phyloP scores from a whole-genome alignment of 2,113 vertebrate genomes.

The Rhagologus leucostigma region DNA sequence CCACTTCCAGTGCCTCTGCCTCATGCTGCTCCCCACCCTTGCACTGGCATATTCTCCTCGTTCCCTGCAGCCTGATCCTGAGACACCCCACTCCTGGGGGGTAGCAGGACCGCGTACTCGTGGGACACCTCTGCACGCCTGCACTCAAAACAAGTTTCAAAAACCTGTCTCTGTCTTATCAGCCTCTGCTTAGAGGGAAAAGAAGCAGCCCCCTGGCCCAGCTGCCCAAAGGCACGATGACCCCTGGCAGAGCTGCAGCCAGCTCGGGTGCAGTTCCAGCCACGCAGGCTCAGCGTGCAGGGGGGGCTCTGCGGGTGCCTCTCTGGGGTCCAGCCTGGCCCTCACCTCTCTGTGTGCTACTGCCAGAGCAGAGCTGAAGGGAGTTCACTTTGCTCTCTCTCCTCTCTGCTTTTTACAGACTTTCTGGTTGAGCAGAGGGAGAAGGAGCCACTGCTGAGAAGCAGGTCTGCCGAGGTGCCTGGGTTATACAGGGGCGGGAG shows the following conservation, averaged over 20 bases:
- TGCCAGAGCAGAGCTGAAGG: not conserved
- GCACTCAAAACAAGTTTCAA: not conserved
- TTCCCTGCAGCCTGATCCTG: not conserved
- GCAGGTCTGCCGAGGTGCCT: not conserved
- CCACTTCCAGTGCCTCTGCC: not conserved
- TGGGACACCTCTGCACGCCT: not conserved
- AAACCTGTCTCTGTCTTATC: not conserved
- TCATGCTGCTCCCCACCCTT: not conserved
- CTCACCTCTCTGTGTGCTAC: not conserved
- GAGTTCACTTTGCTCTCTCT: not conserved
- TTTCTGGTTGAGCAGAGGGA: not conserved
- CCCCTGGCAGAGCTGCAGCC: not conserved
- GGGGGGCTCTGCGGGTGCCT: not conserved
- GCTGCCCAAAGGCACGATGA: fast-evolving
- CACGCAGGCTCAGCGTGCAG: fast-evolving
- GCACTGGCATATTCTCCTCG: not conserved
- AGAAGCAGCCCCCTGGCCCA: not conserved
- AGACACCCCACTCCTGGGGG: not conserved
- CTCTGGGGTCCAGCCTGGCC: not conserved
- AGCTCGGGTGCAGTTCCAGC: fast-evolving
- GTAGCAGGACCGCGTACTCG: fast-evolving
- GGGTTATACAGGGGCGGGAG: not conserved
- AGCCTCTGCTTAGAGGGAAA: not conserved
- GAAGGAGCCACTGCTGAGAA: not conserved
- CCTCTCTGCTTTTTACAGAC: not conserved